Conservation (phyloP, 2,888 invertebrate species). For the Ephialtes manifestator region DNA sequence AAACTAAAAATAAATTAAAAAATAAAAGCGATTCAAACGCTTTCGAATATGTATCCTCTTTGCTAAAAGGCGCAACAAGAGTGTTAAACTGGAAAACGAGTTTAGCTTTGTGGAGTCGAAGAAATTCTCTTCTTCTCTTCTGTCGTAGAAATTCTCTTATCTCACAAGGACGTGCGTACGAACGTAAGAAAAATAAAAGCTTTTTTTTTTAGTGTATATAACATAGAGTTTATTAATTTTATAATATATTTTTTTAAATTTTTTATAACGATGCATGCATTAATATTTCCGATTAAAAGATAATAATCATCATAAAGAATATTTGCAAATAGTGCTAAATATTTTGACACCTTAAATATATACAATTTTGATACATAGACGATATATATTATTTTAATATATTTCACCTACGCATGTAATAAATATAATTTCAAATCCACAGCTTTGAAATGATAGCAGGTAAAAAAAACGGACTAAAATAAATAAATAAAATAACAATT, state of each 20-base stretch:
- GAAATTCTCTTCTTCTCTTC: slow-evolving; percentile 39
- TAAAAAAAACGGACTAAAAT: slow-evolving; percentile 16
- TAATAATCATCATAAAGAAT: too few relatives aligned
- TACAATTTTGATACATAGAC: too few relatives aligned
- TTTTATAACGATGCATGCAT: too few relatives aligned
- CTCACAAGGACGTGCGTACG: slow-evolving; percentile 63
- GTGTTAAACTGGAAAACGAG: slow-evolving; percentile 66
- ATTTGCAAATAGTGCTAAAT: too few relatives aligned
- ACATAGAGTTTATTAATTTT: too few relatives aligned
- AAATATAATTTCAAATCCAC: slow-evolving; percentile 40
- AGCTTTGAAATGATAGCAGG: slow-evolving; percentile 59
- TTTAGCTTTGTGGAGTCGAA: slow-evolving; percentile 46
- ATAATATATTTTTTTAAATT: too few relatives aligned
- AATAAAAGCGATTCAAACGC: slow-evolving; percentile 39
- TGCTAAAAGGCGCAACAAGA: slow-evolving; percentile 53
- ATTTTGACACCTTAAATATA: too few relatives aligned
- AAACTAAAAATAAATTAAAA: slow-evolving; percentile 16
- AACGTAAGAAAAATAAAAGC: slow-evolving; percentile 51
- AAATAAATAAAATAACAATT: slow-evolving; percentile 29
- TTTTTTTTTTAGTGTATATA: too few relatives aligned
- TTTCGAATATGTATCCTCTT: slow-evolving; percentile 34
- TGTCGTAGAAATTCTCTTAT: too few relatives aligned
- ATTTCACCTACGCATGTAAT: slow-evolving; percentile 13
- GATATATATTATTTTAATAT: too few relatives aligned
- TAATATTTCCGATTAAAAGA: too few relatives aligned